Evolutionary conservation across 2,797 vertebrate species (phyloP), one percentile per base, ranked within the genome.

Genomic region (Siniperca undulata): DNA sequence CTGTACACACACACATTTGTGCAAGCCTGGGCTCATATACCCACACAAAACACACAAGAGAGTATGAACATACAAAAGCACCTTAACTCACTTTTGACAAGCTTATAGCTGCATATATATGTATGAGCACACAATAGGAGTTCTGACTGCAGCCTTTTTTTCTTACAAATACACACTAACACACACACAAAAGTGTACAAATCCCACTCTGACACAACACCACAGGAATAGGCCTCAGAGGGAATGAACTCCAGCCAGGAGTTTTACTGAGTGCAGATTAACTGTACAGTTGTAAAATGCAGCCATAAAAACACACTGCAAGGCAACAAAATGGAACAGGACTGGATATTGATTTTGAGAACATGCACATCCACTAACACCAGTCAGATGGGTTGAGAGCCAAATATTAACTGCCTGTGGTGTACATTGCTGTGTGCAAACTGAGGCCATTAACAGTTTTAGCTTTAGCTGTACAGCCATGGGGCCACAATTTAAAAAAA

Each of bases 231-330:
- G 69, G 60, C 55, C 70, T 81, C 24, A 0, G 65, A 79, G 81
- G 77, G 64, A 85, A 42, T 58, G 7, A 86, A 22, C 74, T 73
- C 52, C 74, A 24, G 88, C 69, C 61, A 34, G 19, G 58, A 79
- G 70, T 44, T 85, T 86, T 65, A 83, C 74, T 60, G 81, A 84
- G 88, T 19, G 22, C 78, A 82, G 72, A 90, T 89, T 89, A 90
- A 91, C 82, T 83, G 69, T 70, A 48, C 27, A 24, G 82, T 64
- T 83, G 89, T 91, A 89, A 89, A 89, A 81, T 0, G 14, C 46
- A 30, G 78, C 46, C 73, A 27, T 90, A 88, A 92, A 93, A 84
- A 78, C 70, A 81, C 84, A 77, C 53, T 50, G 50, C 79, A 44
- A 75, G 48, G 70, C 67, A 81, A 82, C 72, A 73, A 71, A 85